phyloP scores from a whole-genome alignment of 2,888 invertebrate genomes.

The Metallyticus violacea region DNA sequence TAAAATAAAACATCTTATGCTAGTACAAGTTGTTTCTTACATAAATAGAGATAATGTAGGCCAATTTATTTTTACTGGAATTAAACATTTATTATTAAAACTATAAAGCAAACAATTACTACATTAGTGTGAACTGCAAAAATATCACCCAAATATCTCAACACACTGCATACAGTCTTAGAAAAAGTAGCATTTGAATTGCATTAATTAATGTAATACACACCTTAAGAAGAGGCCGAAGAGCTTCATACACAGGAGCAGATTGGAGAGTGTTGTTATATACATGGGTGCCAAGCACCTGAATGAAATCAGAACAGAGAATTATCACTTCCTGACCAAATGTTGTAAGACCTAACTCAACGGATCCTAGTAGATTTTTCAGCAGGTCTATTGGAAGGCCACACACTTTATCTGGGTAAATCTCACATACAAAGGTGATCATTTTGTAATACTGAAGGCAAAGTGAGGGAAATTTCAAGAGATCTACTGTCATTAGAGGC shows the following conservation, averaged over 20 bases:
- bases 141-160: no score
- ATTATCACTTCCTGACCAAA: conserved; percentile 57
- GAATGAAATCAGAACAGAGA: conserved; percentile 59
- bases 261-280: conserved; percentile 42
- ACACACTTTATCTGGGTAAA: conserved; percentile 59
- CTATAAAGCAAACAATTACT: no score
- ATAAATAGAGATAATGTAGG: no score
- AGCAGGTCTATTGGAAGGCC: conserved; percentile 52
- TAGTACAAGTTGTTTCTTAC: no score
- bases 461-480: conserved; percentile 66
- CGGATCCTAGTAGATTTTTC: conserved; percentile 53
- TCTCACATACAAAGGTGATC: conserved; percentile 62
- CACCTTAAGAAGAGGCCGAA: conserved; percentile 52
- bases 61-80: no score
- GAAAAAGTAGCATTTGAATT: no score
- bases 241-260: conserved; percentile 44
- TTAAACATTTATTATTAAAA: no score
- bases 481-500: conserved; percentile 68
- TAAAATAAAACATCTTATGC: no score
- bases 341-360: conserved; percentile 59
- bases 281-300: conserved; percentile 53
- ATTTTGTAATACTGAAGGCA: conserved; percentile 61
- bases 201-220: conserved; percentile 12
- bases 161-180: no score
- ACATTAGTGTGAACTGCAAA: no score